Percentiles rank a stretch among this genome's conserved stretches.
Evolutionary conservation across 2,113 vertebrate species (phyloP).

Genomic region (Hipposideros armiger): DNA sequence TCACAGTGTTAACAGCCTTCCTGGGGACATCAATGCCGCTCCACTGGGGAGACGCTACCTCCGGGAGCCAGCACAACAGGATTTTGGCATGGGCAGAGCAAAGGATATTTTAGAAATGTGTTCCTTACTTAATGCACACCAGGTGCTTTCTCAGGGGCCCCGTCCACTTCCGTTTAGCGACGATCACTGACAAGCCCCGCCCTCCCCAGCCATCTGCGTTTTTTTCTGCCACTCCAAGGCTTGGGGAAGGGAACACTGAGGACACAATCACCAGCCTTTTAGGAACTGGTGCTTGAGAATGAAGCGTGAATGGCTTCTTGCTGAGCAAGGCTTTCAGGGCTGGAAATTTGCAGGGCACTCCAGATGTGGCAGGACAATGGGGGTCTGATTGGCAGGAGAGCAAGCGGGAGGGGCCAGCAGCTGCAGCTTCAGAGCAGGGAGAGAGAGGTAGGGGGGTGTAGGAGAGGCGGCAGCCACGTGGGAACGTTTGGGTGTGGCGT

Average conservation of each 20-base stretch:
- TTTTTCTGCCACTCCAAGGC: slow-evolving; percentile 54
- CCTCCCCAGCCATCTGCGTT: neutral
- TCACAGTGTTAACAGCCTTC: neutral
- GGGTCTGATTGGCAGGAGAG: slow-evolving; percentile 80
- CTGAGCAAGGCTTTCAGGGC: slow-evolving; percentile 50
- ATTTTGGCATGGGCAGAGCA: neutral
- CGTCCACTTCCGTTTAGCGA: neutral
- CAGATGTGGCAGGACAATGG: slow-evolving; percentile 80
- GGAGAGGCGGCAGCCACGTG: neutral
- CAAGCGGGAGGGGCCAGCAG: slow-evolving; percentile 45
- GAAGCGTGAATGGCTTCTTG: slow-evolving; percentile 42
- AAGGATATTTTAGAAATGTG: neutral
- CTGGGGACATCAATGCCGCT: fast-evolving
- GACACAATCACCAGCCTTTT: slow-evolving; percentile 79
- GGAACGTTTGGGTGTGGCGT: neutral
- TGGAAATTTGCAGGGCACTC: slow-evolving; percentile 73
- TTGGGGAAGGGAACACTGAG: neutral
- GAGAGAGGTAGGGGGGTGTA: neutral
- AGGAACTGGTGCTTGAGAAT: slow-evolving; percentile 56
- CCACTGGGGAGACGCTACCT: fast-evolving
- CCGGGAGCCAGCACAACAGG: neutral
- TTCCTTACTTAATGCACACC: neutral
- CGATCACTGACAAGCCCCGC: slow-evolving; percentile 23
- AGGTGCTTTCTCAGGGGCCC: neutral
- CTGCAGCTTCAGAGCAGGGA: neutral